Evolutionary conservation across 2,113 vertebrate species (phyloP), one percentile per base, ranked within the genome.

Genomic region (Echinops telfairi): DNA sequence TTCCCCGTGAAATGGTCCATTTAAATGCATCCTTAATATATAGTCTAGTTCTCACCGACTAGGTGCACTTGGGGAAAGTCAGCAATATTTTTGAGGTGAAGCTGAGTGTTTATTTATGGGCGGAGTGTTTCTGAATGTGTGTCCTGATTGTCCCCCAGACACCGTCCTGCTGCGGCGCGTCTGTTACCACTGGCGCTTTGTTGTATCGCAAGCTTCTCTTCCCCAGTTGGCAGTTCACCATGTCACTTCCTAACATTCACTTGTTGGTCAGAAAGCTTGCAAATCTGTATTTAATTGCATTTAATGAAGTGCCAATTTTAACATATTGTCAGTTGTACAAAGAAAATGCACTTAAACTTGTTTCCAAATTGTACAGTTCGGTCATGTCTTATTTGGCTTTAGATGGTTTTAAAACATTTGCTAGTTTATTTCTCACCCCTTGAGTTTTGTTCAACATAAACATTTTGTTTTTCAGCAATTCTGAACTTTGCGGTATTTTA

Each of bases 281-380:
- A 95, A 95, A 93, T 94, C 89, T 98, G 88, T 96, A 92, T 97
- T 98, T 91, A 92, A 94, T 89, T 90, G n/a, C 71, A 27, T 95
- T 93, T 97, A 91, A 97, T 97, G 86, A 95, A 81, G 97, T 98
- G 86, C 53, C 92, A 90, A 60, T 97, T 98, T 97, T 98, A 96
- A 90, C 62, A 80, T 95, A 78, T 43, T 96, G 66, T 97, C 15
- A 97, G 76, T 86, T 98, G 91, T 98, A 97, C 96, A 96, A 96
- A 91, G 92, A 95, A 94, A 96, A 97, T 98, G 97, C 97, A 98
- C 97, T 98, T 98, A 98, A 96, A 94, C 92, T 53, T 94, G 14
- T 97, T 97, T 89, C 94, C 88, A 97, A 96, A 91, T 88, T 83
- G 68, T 85, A 64, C 90, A 77, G 33, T 85, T 92, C 64, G 60